These are phyloP conservation scores for Martes flavigula DNA, from an alignment of 2,797 vertebrate species.

Conservation along the genomic window DNA sequence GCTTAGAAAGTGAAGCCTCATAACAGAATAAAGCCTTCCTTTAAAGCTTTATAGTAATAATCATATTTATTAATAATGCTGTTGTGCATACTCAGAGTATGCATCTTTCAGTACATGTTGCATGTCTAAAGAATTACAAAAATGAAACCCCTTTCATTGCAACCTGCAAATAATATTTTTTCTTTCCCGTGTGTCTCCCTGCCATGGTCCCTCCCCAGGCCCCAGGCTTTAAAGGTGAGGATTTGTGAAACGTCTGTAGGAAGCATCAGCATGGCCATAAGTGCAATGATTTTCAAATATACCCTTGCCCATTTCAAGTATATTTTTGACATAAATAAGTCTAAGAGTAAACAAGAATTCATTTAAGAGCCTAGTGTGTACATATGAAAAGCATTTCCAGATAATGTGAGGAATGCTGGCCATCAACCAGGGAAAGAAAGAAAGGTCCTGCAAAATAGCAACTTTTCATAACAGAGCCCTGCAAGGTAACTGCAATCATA, in stretches of 20 bases:
- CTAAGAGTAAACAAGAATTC: constrained; percentile 53
- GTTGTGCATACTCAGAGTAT: constrained; percentile 77
- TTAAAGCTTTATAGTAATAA: constrained; percentile 68
- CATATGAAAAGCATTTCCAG: constrained; percentile 45
- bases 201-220: not conserved
- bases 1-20: constrained; percentile 79
- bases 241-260: constrained; percentile 46
- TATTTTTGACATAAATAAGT: constrained; percentile 68
- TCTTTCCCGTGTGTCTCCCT: constrained; percentile 51
- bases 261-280: constrained; percentile 72
- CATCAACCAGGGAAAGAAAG: constrained; percentile 61
- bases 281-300: constrained; percentile 77
- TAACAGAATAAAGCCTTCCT: constrained; percentile 73
- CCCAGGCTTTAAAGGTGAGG: constrained; percentile 76
- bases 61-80: constrained; percentile 80
- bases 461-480: constrained; percentile 42
- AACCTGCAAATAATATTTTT: constrained; percentile 66
- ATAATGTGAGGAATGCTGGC: constrained; percentile 26
- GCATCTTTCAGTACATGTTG: constrained; percentile 81
- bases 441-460: constrained; percentile 21
- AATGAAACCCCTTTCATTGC: constrained; percentile 77
- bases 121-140: constrained; percentile 78
- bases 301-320: constrained; percentile 62
- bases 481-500: constrained; percentile 61
- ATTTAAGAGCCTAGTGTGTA: constrained; percentile 29